Conservation (phyloP, 2,888 invertebrate species). For the Amphipyra tragopoginis region DNA sequence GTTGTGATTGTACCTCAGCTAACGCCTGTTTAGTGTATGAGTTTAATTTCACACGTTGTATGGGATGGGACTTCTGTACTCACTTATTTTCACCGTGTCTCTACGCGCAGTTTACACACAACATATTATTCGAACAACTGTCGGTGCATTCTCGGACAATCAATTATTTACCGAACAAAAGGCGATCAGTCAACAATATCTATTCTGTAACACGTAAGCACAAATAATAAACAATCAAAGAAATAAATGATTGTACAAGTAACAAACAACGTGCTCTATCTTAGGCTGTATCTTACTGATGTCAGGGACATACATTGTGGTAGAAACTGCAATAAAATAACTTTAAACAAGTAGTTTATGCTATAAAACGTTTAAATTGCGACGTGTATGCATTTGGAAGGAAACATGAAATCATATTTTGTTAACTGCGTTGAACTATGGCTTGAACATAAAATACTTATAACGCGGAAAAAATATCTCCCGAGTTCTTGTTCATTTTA, state of each 20-base stretch:
- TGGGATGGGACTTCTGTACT: conserved; percentile 7
- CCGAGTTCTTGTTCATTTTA: conserved; percentile 5
- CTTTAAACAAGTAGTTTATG: conserved; percentile 15
- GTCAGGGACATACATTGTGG: conserved; percentile 24
- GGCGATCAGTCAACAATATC: conserved; percentile 42
- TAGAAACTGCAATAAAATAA: conserved; percentile 18
- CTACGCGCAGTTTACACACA: conserved; percentile 7
- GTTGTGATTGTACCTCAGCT: too few relatives aligned
- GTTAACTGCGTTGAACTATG: conserved; percentile 26
- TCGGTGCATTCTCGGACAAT: conserved; percentile 24
- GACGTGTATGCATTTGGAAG: conserved; percentile 24
- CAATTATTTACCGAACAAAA: conserved; percentile 54
- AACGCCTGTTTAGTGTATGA: too few relatives aligned
- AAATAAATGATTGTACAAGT: neutral
- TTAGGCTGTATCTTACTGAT: conserved; percentile 16
- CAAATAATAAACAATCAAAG: conserved; percentile 29
- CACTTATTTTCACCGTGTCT: neutral
- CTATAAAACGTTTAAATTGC: conserved; percentile 32
- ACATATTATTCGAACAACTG: conserved; percentile 9
- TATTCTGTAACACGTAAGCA: conserved; percentile 27
- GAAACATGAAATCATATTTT: conserved; percentile 30
- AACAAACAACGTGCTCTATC: neutral
- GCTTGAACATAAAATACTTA: conserved; percentile 4
- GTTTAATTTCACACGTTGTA: neutral
- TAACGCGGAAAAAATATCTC: conserved; percentile 5